phyloP scores from a whole-genome alignment of 2,888 invertebrate genomes.

The Pyrrhosoma nymphula region DNA sequence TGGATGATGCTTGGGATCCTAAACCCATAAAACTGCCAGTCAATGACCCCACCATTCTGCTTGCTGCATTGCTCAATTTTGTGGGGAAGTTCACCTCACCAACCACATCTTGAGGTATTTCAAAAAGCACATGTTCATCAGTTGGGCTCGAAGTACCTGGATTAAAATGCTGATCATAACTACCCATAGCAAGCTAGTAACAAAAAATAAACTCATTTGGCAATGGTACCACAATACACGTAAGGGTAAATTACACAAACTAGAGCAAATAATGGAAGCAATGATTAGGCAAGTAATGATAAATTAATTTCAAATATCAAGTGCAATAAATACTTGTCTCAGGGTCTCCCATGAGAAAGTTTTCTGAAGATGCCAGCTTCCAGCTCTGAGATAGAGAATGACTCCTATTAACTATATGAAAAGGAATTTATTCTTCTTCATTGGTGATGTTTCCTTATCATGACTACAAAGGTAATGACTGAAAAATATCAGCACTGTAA shows the following conservation, averaged over 20 bases:
- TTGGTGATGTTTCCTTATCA: too few relatives aligned
- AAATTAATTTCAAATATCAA: too few relatives aligned
- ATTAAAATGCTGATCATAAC: conserved; percentile 28
- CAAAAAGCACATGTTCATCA: conserved; percentile 72
- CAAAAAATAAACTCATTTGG: background rate
- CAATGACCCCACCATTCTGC: conserved; percentile 79
- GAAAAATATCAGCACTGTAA: background rate
- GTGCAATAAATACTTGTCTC: too few relatives aligned
- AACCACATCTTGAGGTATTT: conserved; percentile 68
- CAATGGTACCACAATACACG: background rate
- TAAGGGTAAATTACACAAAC: background rate
- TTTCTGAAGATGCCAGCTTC: too few relatives aligned
- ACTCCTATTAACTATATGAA: too few relatives aligned
- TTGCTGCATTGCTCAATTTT: conserved; percentile 79
- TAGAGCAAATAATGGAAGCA: too few relatives aligned
- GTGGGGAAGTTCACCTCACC: conserved; percentile 67
- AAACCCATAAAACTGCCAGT: background rate
- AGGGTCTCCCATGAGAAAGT: too few relatives aligned
- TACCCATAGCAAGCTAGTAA: background rate
- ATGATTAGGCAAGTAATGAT: too few relatives aligned
- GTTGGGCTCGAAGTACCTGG: conserved; percentile 59
- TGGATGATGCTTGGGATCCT: background rate
- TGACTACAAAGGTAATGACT: background rate
- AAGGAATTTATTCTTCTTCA: too few relatives aligned
- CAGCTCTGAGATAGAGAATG: too few relatives aligned